A percentile compares a stretch with the other conserved stretches of the same genome.
Conservation (phyloP, 2,888 invertebrate genomes). For the Cheilosia vernalis region DNA sequence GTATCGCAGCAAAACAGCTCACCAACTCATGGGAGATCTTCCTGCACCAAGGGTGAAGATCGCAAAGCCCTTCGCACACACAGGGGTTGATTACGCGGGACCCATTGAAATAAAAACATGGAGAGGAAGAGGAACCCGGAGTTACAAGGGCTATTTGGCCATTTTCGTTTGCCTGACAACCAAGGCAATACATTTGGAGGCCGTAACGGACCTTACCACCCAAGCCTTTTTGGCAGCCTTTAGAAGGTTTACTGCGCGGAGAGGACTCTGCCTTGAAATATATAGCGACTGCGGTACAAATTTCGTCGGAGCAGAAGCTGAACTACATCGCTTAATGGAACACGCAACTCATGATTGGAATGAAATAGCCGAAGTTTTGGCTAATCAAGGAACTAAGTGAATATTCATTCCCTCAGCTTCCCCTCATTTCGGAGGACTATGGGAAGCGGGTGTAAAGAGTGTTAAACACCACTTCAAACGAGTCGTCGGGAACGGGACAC, state of each 20-base stretch:
- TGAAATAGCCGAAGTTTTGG: background rate
- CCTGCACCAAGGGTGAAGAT: background rate
- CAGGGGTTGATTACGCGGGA: too few species aligned
- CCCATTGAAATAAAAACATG: too few species aligned
- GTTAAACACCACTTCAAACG: too few species aligned
- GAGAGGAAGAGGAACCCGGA: too few species aligned
- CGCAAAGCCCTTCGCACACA: too few species aligned
- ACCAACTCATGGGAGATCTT: background rate
- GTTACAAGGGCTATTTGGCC: constrained; percentile 26
- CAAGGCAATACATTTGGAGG: constrained; percentile 60
- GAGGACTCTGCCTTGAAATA: too few species aligned
- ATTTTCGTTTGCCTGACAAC: constrained; percentile 59
- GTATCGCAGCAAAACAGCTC: background rate
- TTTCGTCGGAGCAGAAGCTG: constrained; percentile 76
- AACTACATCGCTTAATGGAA: background rate
- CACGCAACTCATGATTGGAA: background rate
- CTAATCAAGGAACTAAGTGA: constrained; percentile 75
- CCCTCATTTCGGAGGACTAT: constrained; percentile 41
- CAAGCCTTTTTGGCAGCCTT: constrained; percentile 75
- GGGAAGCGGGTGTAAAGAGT: too few species aligned
- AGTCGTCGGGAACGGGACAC: too few species aligned
- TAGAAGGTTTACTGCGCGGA: constrained; percentile 75
- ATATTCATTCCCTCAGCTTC: constrained; percentile 75
- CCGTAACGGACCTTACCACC: constrained; percentile 21
- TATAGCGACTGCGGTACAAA: constrained; percentile 78